A percentile compares a stretch with the other conserved stretches of the same genome.
These are phyloP conservation scores for Cotesia typhae DNA, from an alignment of 1,140 invertebrate genomes.

Conservation along the genomic window DNA sequence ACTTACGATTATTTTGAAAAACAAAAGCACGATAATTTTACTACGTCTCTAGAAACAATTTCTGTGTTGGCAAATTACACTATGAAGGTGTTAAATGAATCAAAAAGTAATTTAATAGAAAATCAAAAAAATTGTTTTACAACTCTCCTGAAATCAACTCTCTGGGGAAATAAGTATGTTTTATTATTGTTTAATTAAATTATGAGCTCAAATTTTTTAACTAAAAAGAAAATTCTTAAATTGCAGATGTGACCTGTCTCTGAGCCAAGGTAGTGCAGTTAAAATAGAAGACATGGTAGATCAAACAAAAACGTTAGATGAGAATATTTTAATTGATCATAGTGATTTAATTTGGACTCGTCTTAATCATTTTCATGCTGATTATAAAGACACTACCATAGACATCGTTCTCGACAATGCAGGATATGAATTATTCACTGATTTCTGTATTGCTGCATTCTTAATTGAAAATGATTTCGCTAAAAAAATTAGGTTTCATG, in stretches of 20 bases:
- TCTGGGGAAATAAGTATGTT: conserved; percentile 74
- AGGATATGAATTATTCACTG: conserved; percentile 92
- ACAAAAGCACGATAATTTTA: conserved; percentile 75
- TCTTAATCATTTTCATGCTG: conserved; percentile 42
- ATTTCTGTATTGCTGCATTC: conserved; percentile 87
- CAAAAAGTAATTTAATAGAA: conserved; percentile 46
- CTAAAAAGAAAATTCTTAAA: conserved; percentile 23
- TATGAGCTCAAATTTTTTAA: conserved; percentile 14
- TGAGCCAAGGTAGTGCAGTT: conserved; percentile 76
- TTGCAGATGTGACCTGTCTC: conserved; percentile 85
- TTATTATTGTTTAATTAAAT: conserved; percentile 11
- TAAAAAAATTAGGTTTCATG: conserved; percentile 81
- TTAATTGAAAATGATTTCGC: conserved; percentile 75
- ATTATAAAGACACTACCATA: conserved; percentile 49
- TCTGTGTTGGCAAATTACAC: conserved; percentile 68
- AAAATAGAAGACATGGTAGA: conserved; percentile 66
- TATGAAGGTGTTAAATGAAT: conserved; percentile 54
- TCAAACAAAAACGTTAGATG: conserved; percentile 71
- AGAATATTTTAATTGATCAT: conserved; percentile 77
- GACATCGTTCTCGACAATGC: conserved; percentile 94
- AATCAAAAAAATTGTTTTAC: conserved; percentile 65
- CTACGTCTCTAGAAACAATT: conserved; percentile 68
- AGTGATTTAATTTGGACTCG: conserved; percentile 68
- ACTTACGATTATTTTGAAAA: conserved; percentile 81
- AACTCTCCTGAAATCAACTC: conserved; percentile 70